Conservation (phyloP, 2,797 vertebrate genomes). For the Thunnus albacares region DNA sequence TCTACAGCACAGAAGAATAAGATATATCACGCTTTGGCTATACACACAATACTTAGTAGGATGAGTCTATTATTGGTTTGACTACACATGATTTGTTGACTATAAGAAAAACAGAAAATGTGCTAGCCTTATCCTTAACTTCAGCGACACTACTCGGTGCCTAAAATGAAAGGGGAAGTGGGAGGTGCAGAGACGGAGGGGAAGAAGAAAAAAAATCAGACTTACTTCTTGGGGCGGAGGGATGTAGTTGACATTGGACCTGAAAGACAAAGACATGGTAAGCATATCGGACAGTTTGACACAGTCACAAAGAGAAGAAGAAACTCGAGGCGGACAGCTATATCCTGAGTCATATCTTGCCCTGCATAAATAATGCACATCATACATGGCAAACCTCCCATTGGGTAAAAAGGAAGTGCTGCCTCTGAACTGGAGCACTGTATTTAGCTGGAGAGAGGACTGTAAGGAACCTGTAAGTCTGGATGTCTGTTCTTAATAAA, state of each 20-base stretch:
- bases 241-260: slow-evolving; percentile 84
- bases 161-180: not conserved
- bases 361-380: slow-evolving; percentile 68
- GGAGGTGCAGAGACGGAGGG: not conserved
- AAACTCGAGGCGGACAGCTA: slow-evolving; percentile 56
- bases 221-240: slow-evolving; percentile 86
- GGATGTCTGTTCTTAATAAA: not conserved
- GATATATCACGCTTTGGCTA: no score
- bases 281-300: slow-evolving; percentile 56
- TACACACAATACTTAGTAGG: no score
- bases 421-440: slow-evolving; percentile 17
- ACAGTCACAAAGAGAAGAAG: slow-evolving; percentile 37
- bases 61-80: no score
- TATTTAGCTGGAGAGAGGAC: not conserved
- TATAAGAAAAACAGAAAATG: no score
- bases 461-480: not conserved
- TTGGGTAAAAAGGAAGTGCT: slow-evolving; percentile 16
- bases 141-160: not conserved
- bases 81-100: no score
- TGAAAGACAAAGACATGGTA: slow-evolving; percentile 71
- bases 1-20: no score
- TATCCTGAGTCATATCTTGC: slow-evolving; percentile 64
- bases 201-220: slow-evolving; percentile 16
- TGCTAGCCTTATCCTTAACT: no score
- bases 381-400: slow-evolving; percentile 46